Conservation (phyloP, 2,113 vertebrate species). For the Odocoileus virginianus region DNA sequence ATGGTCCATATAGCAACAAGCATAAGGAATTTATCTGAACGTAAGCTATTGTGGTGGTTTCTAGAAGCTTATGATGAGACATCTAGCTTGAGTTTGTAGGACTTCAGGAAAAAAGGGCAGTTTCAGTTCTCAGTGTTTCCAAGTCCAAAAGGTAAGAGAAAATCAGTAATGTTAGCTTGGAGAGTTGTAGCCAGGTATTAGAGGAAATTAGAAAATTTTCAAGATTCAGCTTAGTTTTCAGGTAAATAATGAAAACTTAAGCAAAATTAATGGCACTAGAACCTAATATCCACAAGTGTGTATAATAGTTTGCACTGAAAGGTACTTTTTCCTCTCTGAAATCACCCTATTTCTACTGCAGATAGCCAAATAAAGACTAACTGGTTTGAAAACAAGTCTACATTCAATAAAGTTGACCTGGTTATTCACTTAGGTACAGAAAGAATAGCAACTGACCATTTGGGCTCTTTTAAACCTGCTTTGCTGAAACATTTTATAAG, state of each 20-base stretch:
- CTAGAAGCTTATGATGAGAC: neutral
- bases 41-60: neutral
- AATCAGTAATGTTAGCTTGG: neutral
- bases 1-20: neutral
- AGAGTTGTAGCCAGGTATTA: neutral
- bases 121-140: neutral
- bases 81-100: neutral
- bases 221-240: neutral
- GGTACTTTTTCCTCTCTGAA: neutral
- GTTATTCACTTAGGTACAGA: neutral
- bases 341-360: neutral
- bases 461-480: neutral
- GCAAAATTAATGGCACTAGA: neutral
- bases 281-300: neutral
- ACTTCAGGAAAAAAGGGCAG: neutral
- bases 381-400: neutral
- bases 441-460: neutral
- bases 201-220: neutral
- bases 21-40: neutral
- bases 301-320: neutral
- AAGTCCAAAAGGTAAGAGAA: neutral
- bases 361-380: neutral
- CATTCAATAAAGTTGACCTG: neutral
- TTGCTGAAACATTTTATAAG: neutral
- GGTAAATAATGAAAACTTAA: neutral